Percentiles rank a stretch among this genome's conserved stretches.
phyloP scores from a whole-genome alignment of 1,140 invertebrate genomes.

The Drosophila azteca region DNA sequence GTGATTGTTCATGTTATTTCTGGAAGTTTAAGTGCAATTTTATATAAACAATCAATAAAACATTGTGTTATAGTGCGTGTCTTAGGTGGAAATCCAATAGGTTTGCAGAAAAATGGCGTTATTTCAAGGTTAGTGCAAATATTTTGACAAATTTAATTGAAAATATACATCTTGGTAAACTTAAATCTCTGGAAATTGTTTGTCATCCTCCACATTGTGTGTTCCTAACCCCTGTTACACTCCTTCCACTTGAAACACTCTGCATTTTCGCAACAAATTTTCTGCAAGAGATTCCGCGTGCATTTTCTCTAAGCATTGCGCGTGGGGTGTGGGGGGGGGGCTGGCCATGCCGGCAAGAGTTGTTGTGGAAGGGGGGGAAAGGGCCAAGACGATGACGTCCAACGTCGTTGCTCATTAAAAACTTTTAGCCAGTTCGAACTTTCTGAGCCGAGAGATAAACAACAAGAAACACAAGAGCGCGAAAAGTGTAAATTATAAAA shows the following conservation, averaged over 20 bases:
- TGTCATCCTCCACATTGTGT: conserved; percentile 19
- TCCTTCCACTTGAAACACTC: conserved; percentile 18
- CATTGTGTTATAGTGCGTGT: no score
- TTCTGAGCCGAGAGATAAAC: conserved; percentile 67
- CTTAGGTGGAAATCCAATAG: no score
- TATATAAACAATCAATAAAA: no score
- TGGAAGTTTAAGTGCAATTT: no score
- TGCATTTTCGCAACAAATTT: conserved; percentile 48
- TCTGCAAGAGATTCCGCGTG: conserved; percentile 43
- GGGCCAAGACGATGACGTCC: conserved; percentile 59
- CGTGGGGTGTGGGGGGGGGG: neutral
- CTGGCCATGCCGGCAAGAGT: neutral
- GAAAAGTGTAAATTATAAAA: conserved; percentile 65
- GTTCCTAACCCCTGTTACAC: conserved; percentile 11
- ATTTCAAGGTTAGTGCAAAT: conserved; percentile 19
- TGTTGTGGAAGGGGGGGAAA: neutral
- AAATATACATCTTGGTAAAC: conserved; percentile 35
- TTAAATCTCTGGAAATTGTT: conserved; percentile 51
- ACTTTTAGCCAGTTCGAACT: conserved; percentile 73
- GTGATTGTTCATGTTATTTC: no score
- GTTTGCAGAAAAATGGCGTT: no score
- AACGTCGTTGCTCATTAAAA: conserved; percentile 76
- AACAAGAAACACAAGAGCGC: conserved; percentile 50
- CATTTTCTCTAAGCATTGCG: neutral
- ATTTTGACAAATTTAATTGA: conserved; percentile 42